These are phyloP conservation scores for Axinella damicornis DNA, from an alignment of 37 sponge, comb jelly and placozoan genomes.

Conservation along the genomic window DNA sequence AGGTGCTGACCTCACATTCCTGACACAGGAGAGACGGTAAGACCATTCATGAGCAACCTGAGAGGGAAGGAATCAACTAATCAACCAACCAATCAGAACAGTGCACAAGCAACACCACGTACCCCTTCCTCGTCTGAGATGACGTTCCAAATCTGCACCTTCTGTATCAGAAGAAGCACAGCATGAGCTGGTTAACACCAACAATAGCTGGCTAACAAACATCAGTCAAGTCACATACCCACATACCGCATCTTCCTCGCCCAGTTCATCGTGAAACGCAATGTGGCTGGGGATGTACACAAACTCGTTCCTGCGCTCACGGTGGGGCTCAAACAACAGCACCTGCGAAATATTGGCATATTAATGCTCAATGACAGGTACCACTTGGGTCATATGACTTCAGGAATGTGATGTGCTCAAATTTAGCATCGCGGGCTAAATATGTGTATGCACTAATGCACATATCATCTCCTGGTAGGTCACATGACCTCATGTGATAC, in stretches of 20 bases:
- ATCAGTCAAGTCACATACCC: too few species aligned
- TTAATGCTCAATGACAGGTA: too few species aligned
- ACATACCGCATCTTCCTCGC: conserved; percentile 4
- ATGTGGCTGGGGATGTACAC: conserved; percentile 70
- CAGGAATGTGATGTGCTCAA: too few species aligned
- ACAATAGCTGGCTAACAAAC: background rate
- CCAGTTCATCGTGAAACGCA: conserved; percentile 38
- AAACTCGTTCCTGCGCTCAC: conserved; percentile 27
- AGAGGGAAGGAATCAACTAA: background rate
- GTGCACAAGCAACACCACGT: background rate
- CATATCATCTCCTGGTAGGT: background rate
- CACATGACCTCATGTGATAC: conserved; percentile 1
- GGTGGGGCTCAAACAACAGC: conserved; percentile 63
- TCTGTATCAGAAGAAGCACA: conserved; percentile 10
- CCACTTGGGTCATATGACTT: too few species aligned
- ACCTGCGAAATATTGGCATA: conserved; percentile 55
- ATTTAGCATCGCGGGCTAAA: too few species aligned
- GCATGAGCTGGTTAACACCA: conserved; percentile 4
- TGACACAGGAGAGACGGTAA: conserved; percentile 43
- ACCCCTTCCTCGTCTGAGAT: background rate
- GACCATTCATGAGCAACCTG: conserved; percentile 52
- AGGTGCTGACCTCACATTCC: conserved; percentile 19
- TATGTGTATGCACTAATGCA: too few species aligned
- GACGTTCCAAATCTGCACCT: conserved; percentile 58
- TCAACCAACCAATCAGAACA: background rate